These are phyloP conservation scores for Andrena trimmerana DNA, from an alignment of 2,888 invertebrate species.

Conservation along the genomic window DNA sequence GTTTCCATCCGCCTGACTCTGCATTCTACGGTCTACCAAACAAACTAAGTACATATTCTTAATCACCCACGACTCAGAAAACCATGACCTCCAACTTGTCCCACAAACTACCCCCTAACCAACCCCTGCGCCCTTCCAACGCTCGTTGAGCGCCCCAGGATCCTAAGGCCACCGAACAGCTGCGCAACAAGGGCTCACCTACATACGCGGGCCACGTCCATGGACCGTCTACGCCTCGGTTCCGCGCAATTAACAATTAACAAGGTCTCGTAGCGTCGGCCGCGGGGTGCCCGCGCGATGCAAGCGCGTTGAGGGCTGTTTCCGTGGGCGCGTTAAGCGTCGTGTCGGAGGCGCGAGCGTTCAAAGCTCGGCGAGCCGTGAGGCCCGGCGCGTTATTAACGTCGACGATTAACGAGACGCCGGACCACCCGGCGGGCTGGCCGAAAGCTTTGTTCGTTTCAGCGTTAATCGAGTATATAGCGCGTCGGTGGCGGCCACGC, in stretches of 20 bases:
- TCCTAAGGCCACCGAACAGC: not conserved
- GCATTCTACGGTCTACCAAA: no score
- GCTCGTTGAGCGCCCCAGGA: not conserved
- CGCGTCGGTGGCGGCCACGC: slow-evolving; percentile 17
- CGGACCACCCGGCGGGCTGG: not conserved
- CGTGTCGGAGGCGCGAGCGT: not conserved
- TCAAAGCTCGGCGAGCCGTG: slow-evolving; percentile 41
- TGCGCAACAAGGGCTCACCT: not conserved
- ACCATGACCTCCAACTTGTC: no score
- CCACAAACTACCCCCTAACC: no score
- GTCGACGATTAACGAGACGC: slow-evolving; percentile 55
- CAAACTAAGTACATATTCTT: no score
- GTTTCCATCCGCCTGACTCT: no score
- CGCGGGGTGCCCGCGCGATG: not conserved
- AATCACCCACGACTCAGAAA: no score
- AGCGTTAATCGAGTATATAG: slow-evolving; percentile 70
- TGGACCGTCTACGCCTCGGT: not conserved
- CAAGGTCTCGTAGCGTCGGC: not conserved
- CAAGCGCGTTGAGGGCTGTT: not conserved
- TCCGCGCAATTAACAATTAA: slow-evolving; percentile 27
- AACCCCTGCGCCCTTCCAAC: no score
- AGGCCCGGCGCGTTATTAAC: slow-evolving; percentile 49
- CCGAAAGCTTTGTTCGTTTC: slow-evolving; percentile 62
- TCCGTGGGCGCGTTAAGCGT: slow-evolving; percentile 6
- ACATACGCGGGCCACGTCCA: not conserved